Evolutionary conservation across 2,797 vertebrate genomes (phyloP), one percentile per base, ranked within the genome.

Genomic region (Rhinatrema bivittatum): DNA sequence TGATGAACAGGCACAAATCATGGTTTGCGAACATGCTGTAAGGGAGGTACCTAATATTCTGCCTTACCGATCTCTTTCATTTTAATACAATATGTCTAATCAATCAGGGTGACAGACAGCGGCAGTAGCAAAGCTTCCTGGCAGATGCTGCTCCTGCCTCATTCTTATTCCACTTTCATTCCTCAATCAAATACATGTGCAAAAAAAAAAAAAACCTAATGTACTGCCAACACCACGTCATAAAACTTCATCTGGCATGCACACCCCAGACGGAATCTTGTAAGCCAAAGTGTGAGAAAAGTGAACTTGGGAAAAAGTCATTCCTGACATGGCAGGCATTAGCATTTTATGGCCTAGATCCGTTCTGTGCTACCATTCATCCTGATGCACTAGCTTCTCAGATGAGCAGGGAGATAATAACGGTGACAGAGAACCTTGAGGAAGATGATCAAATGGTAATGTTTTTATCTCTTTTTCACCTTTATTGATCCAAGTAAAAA

Each of bases 141-240:
- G 67, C 74, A 74, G 70, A 81, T 70, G 67, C 65, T 75, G 67
- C 65, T 63, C 52, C 73, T 68, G 54, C 60, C 56, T 79, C 74
- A 75, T 81, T 81, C 76, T 76, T 73, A 84, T 81, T 79, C 77
- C 62, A 70, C 71, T 59, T 84, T 76, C 74, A 75, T 76, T 81
- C 78, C 76, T 78, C 76, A 75, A 78, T 82, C 76, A 83, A 78
- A 79, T 75, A 76, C 77, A 79, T 77, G 72, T 79, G 78, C 74
- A 73, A 78, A 71, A 59, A 70, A n/a, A n/a, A n/a, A n/a, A n/a
- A n/a, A n/a, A 71, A 47, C 66, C 56, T 71, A 75, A 73, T 70
- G 67, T 63, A 53, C 72, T 75, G 74, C 76, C 76, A 79, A 66
- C 62, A 54, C 74, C 70, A 62, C 76, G 70, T 79, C 78, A 81